Base-by-base conservation (phyloP, 2,888 invertebrate genomes). In the Microchrysa polita region DNA sequence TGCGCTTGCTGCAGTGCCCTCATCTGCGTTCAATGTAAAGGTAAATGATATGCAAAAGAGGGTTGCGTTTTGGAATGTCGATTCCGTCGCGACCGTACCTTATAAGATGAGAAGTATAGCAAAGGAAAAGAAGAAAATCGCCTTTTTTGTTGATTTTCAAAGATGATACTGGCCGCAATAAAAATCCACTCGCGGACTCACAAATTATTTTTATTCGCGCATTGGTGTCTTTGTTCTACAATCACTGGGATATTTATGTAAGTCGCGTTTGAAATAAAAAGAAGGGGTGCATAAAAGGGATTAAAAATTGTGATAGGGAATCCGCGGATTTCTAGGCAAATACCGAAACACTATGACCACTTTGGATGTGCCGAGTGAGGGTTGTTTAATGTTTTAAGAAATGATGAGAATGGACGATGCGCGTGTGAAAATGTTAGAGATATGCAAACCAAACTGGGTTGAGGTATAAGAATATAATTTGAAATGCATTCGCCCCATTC, bases 1-100 rank as follows among this genome's bases (percentile, higher is more conserved):
- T n/a, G n/a, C n/a, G n/a, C n/a, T 40, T 40, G 61, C 59, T 12
- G 34, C 40, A 18, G 61, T 16, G 34, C 18, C 18, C 42, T n/a
- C 9, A 18, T 16, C 40, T 14, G n/a, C n/a, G n/a, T 34, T 61
- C 5, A 1, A 23, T 27, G 16, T 14, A 61, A 61, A 27, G 61
- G 61, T 61, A 61, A 61, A 61, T 61, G 61, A 61, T 61, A 61
- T 61, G 61, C 61, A 61, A 61, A 61, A 40, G 61, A 61, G 61
- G 61, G 61, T 40, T 40, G 61, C 61, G 7, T 9, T 61, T n/a
- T 40, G 16, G 14, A 34, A 61, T 61, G 40, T 61, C 40, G 61
- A 61, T 61, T 40, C 16, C 61, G 1, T 1, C n/a, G 23, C 40
- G 16, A 40, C 61, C 4, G 40, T 23, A 23, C 22, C 44, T 23